Base-by-base conservation (phyloP, 2,113 vertebrate genomes). In the Canis aureus region DNA sequence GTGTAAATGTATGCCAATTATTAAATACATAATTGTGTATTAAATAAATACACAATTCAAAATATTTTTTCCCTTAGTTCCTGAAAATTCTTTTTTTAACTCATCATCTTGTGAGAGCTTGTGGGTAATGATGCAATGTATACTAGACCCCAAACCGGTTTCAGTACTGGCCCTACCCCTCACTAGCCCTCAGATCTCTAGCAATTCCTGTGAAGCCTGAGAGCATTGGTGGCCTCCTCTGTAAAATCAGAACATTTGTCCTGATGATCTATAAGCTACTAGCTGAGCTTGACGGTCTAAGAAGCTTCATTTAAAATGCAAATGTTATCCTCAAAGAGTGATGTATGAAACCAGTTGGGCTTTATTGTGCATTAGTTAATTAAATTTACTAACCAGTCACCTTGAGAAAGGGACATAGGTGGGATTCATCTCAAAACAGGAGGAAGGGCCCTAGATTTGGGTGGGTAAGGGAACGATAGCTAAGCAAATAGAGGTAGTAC, bases 241-340 rank as follows among this genome's bases (percentile, higher is more conserved):
- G 64, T 79, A 59, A 94, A 95, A 88, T 62, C 22, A 91, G 86
- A 8, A 3, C 83, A 71, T 92, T 92, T 90, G 74, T 96, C 87
- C 73, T 81, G 76, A 97, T 97, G 93, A 97, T 91, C 95, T 88
- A 76, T 78, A 82, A 85, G 79, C 51, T 82, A 81, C 78, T 84
- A 55, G 69, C 60, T 80, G 67, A 88, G 73, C 29, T 74, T 89
- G 89, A 95, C 78, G 67, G 91, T 73, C 66, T 78, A 38, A 88
- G 85, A 76, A 89, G 93, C 93, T 95, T 97, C 97, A 95, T 98
- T 97, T 94, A 98, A 97, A 96, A 97, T 97, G 96, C 96, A 96
- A 95, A 95, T 91, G 89, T 66, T 91, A 60, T 85, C 60, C 67
- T 88, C 89, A 93, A 82, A 94, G 86, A 73, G 55, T 64, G 81